phyloP scores from a whole-genome alignment of 30 jellyfish, hydroid and myxozoan species.

The Nemopilema nomurai region DNA sequence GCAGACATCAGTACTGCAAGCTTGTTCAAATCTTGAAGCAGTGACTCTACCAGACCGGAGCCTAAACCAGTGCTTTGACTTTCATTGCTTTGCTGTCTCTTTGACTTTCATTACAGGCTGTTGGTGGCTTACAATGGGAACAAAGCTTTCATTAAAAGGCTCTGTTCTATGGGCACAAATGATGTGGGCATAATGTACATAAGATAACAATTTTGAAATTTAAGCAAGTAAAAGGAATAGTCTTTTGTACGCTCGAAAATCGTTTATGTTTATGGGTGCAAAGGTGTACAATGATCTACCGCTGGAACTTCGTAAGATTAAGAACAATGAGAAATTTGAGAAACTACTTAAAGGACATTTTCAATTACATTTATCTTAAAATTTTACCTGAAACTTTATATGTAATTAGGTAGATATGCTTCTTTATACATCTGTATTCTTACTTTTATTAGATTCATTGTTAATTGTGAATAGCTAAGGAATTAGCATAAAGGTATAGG shows the following conservation, averaged over 20 bases:
- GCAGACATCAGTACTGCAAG: too few relatives aligned
- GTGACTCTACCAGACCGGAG: too few relatives aligned
- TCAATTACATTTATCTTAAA: constrained; percentile 8
- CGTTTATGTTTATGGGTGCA: constrained; percentile 56
- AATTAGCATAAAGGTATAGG: constrained; percentile 20
- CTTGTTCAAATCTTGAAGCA: too few relatives aligned
- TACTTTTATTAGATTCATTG: constrained; percentile 6
- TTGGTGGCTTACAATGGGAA: too few relatives aligned
- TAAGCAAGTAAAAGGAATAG: too few relatives aligned
- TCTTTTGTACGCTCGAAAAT: constrained; percentile 52
- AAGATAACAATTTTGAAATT: too few relatives aligned
- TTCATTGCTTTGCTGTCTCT: too few relatives aligned
- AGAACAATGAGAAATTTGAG: constrained; percentile 27
- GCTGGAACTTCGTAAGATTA: constrained; percentile 49
- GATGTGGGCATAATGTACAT: too few relatives aligned
- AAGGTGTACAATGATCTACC: constrained; percentile 62
- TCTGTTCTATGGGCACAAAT: too few relatives aligned
- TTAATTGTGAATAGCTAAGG: constrained; percentile 22
- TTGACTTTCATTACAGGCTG: too few relatives aligned
- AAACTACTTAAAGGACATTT: constrained; percentile 22
- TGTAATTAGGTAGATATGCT: background rate
- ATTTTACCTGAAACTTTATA: constrained; percentile 20
- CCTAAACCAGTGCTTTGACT: too few relatives aligned
- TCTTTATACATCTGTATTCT: background rate
- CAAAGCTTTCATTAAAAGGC: too few relatives aligned